A percentile compares a stretch with the other conserved stretches of the same genome.
Conservation (phyloP, 37 sponge, comb jelly and placozoan genomes). For the Aplysina aerophoba region DNA sequence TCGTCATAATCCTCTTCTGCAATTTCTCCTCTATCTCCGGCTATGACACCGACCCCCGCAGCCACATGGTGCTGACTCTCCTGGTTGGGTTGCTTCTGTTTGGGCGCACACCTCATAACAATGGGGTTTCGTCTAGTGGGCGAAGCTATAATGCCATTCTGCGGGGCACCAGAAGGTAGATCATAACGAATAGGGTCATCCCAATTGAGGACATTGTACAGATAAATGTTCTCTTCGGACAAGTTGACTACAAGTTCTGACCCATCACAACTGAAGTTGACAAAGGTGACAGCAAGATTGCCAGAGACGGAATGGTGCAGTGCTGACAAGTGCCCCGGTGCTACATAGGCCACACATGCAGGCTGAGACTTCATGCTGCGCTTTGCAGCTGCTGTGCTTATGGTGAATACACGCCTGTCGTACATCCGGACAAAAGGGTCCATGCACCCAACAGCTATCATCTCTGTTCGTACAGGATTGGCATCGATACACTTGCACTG, state of each 20-base stretch:
- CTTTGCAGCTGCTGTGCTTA: background rate
- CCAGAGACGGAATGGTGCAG: background rate
- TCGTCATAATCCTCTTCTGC: no score
- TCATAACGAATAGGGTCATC: slow-evolving; percentile 42
- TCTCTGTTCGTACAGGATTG: slow-evolving; percentile 78
- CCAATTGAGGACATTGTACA: slow-evolving; percentile 52
- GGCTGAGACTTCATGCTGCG: slow-evolving; percentile 37
- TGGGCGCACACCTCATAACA: background rate
- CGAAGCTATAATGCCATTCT: background rate
- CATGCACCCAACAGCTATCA: slow-evolving; percentile 82
- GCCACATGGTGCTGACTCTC: no score
- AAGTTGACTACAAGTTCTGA: slow-evolving; percentile 82
- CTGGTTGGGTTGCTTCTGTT: background rate
- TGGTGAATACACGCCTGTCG: slow-evolving; percentile 74
- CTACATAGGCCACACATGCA: slow-evolving; percentile 53
- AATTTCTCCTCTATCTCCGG: no score
- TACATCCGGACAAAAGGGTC: slow-evolving; percentile 87
- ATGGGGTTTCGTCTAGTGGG: slow-evolving; percentile 19
- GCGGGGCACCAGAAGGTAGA: background rate
- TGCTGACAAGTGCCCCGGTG: slow-evolving; percentile 57
- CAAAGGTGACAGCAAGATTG: slow-evolving; percentile 68
- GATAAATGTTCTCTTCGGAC: slow-evolving; percentile 81
- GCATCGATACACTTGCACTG: slow-evolving; percentile 89
- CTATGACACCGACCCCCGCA: no score
- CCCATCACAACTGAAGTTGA: slow-evolving; percentile 77